Evolutionary conservation across 2,797 vertebrate species (phyloP), one percentile per base, ranked within the genome.

Genomic region (Gambusia yucatana): DNA sequence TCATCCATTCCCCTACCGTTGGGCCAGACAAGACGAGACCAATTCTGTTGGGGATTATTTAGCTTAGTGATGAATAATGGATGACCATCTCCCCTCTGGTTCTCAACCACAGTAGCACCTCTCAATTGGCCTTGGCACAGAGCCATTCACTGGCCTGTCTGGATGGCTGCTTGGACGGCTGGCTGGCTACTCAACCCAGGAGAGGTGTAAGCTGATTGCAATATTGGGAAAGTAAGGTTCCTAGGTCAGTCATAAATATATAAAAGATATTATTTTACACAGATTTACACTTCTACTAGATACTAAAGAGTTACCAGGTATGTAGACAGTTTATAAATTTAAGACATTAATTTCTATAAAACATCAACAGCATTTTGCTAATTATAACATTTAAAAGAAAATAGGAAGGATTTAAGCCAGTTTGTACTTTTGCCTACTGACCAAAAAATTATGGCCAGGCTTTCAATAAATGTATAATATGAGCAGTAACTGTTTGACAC

Each of bases 61-160:
- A 93, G 94, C 93, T 94, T 93, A 95, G 94, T 90, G 92, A 95
- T 96, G 95, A 96, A 96, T 96, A 96, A 96, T 96, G 95, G 94
- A 96, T 96, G 95, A 95, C 94, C 92, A 95, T 95, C 93, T 95
- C 93, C 94, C 94, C 94, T 95, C 93, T 94, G 92, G 93, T 93
- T 93, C 91, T 93, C 93, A 91, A 92, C 92, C 87, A 89, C 91
- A 89, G 91, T 91, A 92, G 87, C 88, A 92, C 92, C 94, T 94
- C 95, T 95, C 94, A 95, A 94, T 95, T 95, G 95, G 94, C 93
- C 93, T 95, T 95, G 95, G 95, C 94, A 92, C 86, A 1, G 75
- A 91, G 95, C 94, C 94, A 95, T 94, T 91, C 92, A 93, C 85
- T 82, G 90, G 91, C 86, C 93, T 91, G 90, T 92, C 92, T 94